Evolutionary conservation across 2,797 vertebrate genomes (phyloP).

Genomic region (Macropodus opercularis): DNA sequence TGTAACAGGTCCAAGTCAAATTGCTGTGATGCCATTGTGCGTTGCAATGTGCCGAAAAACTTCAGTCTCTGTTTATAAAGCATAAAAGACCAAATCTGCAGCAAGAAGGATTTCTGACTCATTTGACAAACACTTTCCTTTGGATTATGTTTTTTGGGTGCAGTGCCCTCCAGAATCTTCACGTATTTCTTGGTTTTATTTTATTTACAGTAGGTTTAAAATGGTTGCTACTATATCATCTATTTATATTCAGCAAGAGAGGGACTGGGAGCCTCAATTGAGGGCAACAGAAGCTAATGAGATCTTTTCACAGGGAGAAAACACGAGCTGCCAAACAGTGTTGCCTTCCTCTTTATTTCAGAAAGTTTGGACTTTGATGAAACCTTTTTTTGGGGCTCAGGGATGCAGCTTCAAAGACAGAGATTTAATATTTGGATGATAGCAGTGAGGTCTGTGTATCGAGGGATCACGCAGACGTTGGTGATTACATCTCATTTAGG

Average conservation of each 20-base stretch:
- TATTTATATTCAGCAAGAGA: conserved; percentile 59
- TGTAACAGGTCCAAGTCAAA: conserved; percentile 37
- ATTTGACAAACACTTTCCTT: background rate
- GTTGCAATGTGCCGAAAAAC: background rate
- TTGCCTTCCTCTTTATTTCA: conserved; percentile 11
- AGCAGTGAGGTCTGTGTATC: background rate
- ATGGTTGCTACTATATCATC: conserved; percentile 19
- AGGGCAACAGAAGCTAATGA: conserved; percentile 66
- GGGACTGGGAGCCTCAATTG: conserved; percentile 43
- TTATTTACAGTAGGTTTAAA: conserved; percentile 33
- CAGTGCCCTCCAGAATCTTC: too few relatives aligned
- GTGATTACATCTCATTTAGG: background rate
- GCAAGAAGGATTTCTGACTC: conserved; percentile 10
- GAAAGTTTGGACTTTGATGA: conserved; percentile 38
- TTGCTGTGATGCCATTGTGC: background rate
- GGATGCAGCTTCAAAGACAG: conserved; percentile 18
- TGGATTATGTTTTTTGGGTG: too few relatives aligned
- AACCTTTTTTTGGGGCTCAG: conserved; percentile 18
- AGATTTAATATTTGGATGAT: conserved; percentile 8
- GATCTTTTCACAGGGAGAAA: conserved; percentile 56
- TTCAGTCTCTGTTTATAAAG: background rate
- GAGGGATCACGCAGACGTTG: background rate
- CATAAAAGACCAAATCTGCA: conserved; percentile 5
- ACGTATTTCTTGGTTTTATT: too few relatives aligned
- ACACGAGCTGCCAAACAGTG: conserved; percentile 45